Conservation (phyloP, 2,888 invertebrate species). For the Calameuta idolon region DNA sequence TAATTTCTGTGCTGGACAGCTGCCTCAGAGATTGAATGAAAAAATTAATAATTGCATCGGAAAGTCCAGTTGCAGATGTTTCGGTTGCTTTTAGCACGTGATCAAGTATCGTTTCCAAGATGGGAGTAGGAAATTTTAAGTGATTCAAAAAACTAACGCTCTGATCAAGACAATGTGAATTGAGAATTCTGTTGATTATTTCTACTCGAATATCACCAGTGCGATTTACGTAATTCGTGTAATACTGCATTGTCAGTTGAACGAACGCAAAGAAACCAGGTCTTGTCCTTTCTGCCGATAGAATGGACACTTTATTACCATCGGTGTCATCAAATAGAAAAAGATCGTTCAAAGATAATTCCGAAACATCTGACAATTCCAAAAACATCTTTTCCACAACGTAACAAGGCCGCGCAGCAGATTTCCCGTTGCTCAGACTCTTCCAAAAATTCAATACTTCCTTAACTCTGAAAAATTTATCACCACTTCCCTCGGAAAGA, state of each 20-base stretch:
- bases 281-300: constrained; percentile 24
- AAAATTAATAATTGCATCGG: constrained; percentile 14
- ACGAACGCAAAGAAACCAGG: constrained; percentile 54
- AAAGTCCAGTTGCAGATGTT: constrained; percentile 1
- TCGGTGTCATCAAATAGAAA: constrained; percentile 9
- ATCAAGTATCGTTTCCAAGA: constrained; percentile 30
- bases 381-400: constrained; percentile 19
- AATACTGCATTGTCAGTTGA: constrained; percentile 35
- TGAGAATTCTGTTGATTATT: constrained; percentile 27
- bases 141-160: constrained; percentile 30
- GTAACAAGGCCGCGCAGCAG: constrained; percentile 7
- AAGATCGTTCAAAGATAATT: neutral
- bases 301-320: constrained; percentile 6
- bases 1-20: constrained; percentile 7
- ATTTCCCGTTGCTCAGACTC: constrained; percentile 1
- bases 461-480: neutral
- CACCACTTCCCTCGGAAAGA: neutral
- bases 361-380: neutral
- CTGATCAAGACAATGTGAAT: constrained; percentile 29
- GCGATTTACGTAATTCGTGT: constrained; percentile 29
- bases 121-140: constrained; percentile 21
- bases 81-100: constrained; percentile 2
- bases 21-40: constrained; percentile 11
- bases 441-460: constrained; percentile 9
- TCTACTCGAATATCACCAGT: constrained; percentile 17